Evolutionary conservation across 2,797 vertebrate genomes (phyloP).

Genomic region (Pipistrellus nathusii): DNA sequence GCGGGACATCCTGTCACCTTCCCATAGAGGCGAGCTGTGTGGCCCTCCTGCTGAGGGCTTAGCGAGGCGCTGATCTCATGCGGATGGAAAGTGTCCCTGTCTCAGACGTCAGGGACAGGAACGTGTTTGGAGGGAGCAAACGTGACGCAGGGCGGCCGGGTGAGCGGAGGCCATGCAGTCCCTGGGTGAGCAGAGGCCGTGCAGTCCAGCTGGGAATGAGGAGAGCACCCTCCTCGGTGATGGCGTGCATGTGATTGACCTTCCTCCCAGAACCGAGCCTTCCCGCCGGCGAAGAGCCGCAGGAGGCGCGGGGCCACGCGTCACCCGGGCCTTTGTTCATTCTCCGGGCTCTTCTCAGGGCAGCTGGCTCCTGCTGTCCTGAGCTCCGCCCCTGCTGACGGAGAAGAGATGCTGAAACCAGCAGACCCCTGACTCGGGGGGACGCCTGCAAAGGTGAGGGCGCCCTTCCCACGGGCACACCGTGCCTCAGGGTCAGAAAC

Average conservation of each 20-base stretch:
- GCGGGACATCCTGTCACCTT: too few relatives aligned
- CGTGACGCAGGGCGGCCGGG: not conserved
- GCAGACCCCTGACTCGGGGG: too few relatives aligned
- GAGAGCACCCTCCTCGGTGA: not conserved
- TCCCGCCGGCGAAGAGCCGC: not conserved
- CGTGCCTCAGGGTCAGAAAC: not conserved
- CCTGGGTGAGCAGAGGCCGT: not conserved
- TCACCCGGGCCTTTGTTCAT: not conserved
- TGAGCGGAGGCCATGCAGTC: too few relatives aligned
- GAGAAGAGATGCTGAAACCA: not conserved
- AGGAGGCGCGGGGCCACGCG: not conserved
- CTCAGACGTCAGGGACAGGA: conserved; percentile 10
- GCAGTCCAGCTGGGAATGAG: not conserved
- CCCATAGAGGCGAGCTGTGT: not conserved
- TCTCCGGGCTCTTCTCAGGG: not conserved
- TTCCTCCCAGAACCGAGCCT: not conserved
- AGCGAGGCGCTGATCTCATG: not conserved
- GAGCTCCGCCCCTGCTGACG: not conserved
- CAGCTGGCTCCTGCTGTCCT: not conserved
- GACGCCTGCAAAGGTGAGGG: too few relatives aligned
- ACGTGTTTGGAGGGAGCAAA: not conserved
- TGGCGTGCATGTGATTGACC: too few relatives aligned
- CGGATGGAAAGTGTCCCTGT: not conserved
- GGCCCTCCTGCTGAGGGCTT: not conserved
- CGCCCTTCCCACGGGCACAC: too few relatives aligned